phyloP scores from a whole-genome alignment of 2,888 invertebrate species.

The Cryptus armator region DNA sequence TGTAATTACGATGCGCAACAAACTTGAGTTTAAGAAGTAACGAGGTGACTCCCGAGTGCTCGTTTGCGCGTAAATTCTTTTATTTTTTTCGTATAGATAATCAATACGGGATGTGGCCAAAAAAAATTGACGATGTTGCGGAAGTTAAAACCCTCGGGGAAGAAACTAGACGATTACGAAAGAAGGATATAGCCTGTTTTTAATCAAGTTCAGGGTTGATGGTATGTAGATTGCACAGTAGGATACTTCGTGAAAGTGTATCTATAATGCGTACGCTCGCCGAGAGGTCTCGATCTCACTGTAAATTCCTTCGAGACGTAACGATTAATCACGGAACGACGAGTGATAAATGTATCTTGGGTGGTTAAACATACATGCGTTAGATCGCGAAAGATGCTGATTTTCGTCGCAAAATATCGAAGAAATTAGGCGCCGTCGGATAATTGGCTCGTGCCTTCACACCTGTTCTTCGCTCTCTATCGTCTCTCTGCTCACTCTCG shows the following conservation, averaged over 20 bases:
- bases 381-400: constrained; percentile 54
- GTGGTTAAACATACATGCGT: constrained; percentile 64
- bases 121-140: background rate
- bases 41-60: background rate
- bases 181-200: constrained; percentile 23
- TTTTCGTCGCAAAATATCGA: constrained; percentile 60
- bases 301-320: constrained; percentile 36
- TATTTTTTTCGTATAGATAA: background rate
- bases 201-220: constrained; percentile 44
- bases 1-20: background rate
- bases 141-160: constrained; percentile 14
- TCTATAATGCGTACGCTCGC: constrained; percentile 38
- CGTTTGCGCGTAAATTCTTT: background rate
- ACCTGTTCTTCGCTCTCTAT: constrained; percentile 48
- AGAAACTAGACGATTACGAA: background rate
- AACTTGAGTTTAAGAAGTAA: background rate
- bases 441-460: constrained; percentile 35
- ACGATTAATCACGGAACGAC: constrained; percentile 54
- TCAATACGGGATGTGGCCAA: background rate
- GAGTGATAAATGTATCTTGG: constrained; percentile 61
- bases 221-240: constrained; percentile 32
- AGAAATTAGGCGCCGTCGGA: constrained; percentile 56
- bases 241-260: constrained; percentile 34
- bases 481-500: constrained; percentile 16
- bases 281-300: constrained; percentile 54